Base-by-base conservation (phyloP, 2,888 invertebrate species). In the Leptinotarsa peninsularis region DNA sequence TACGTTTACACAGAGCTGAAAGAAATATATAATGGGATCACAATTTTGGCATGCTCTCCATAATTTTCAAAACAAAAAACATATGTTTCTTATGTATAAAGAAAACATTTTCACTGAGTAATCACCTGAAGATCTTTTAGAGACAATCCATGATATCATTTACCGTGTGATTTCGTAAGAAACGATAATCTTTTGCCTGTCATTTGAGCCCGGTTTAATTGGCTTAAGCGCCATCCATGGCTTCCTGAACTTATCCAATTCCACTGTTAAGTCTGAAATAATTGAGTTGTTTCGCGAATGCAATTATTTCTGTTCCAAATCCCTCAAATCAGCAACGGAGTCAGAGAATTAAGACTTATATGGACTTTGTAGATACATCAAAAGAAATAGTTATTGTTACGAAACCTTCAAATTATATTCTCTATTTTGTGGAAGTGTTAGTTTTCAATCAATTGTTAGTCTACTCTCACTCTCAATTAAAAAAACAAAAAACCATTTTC, bases 181-280 rank as follows among this genome's bases (percentile, higher is more conserved):
- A 14, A 58, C 18, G 58, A 58, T 58, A 58, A 58, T 58, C 58
- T 23, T 23, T 14, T 58, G 58, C 23, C 23, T 58, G 58, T 15
- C 58, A 58, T 23, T 58, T 58, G 58, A 58, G 14, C 58, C 23
- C 4, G 23, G 72, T 76, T 76, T 83, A 84, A 84, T 84, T 83
- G 84, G 84, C 82, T 84, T 84, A 83, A 76, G 76, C 78, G 50
- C 21, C 71, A 81, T 83, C 74, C 79, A 81, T 75, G 83, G 83
- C 82, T 83, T 83, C 83, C 75, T 77, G 56, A 67, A 50, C 68
- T 74, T 76, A 68, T 76, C 63, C 68, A 69, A 66, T 73, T 75
- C 63, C 71, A 74, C 75, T 10, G 43, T 27, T 81, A 80, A 83
- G 80, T 78, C 81, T 66, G 66, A 80, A 82, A 81, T 82, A 82